Evolutionary conservation across 2,113 vertebrate species (phyloP).

Genomic region (Bos javanicus): DNA sequence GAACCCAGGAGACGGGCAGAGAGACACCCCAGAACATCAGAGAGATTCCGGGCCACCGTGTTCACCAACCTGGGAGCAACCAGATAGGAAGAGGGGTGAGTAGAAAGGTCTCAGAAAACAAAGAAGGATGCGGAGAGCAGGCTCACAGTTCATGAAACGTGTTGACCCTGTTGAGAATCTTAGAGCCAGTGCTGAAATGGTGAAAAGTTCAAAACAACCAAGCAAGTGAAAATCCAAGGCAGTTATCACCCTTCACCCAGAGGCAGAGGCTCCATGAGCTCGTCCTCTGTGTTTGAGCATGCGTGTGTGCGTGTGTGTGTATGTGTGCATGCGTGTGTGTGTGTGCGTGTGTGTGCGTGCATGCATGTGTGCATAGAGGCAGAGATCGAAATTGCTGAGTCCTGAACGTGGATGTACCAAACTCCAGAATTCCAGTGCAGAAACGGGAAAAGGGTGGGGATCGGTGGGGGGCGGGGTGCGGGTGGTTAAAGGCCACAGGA

Average conservation of each 20-base stretch:
- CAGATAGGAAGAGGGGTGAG: rapidly evolving
- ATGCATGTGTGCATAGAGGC: rapidly evolving
- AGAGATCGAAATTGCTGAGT: rapidly evolving
- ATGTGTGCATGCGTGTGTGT: rapidly evolving
- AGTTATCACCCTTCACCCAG: not conserved
- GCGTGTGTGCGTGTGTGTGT: not conserved
- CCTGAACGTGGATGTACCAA: not conserved
- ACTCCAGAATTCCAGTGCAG: too few relatives aligned
- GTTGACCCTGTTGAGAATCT: not conserved
- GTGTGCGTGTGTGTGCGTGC: rapidly evolving
- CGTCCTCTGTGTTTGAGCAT: too few relatives aligned
- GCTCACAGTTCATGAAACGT: rapidly evolving
- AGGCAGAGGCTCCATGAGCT: not conserved
- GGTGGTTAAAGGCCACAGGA: not conserved
- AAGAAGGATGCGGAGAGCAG: rapidly evolving
- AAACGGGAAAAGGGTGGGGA: not conserved
- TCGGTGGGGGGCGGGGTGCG: rapidly evolving
- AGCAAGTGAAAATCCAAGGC: not conserved
- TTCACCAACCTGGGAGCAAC: not conserved
- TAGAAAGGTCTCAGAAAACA: too few relatives aligned
- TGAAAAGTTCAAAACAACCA: not conserved
- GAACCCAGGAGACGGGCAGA: too few relatives aligned
- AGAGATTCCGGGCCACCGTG: rapidly evolving
- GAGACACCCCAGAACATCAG: rapidly evolving
- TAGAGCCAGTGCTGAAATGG: not conserved